phyloP scores from a whole-genome alignment of 2,888 invertebrate species.

The Chrysotoxum bicinctum region DNA sequence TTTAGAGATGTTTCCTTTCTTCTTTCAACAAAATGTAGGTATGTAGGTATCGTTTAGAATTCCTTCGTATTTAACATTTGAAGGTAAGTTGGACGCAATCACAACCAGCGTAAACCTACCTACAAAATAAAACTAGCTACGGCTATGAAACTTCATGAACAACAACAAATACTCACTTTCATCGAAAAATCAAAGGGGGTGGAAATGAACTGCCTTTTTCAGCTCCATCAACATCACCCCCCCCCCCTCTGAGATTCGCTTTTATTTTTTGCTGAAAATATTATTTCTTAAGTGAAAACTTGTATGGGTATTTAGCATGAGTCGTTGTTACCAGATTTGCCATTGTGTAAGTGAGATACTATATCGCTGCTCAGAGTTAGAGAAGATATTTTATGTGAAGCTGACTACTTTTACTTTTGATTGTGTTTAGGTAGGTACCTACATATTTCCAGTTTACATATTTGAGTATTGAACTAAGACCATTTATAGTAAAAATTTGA shows the following conservation, averaged over 20 bases:
- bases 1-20: too few species aligned
- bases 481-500: slow-evolving; percentile 32
- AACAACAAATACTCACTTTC: neutral
- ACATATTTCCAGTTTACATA: neutral
- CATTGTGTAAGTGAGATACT: slow-evolving; percentile 40
- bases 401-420: slow-evolving; percentile 33
- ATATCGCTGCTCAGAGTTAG: neutral
- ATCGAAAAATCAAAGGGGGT: slow-evolving; percentile 8
- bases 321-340: neutral
- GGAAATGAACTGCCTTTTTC: slow-evolving; percentile 22
- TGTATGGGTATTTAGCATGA: neutral
- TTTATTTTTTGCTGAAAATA: slow-evolving; percentile 21
- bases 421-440: slow-evolving; percentile 24
- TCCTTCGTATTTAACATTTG: too few species aligned
- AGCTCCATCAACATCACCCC: slow-evolving; percentile 35
- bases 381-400: neutral
- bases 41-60: too few species aligned
- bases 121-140: neutral
- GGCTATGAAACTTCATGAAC: neutral
- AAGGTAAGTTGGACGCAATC: too few species aligned
- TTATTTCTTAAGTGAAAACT: slow-evolving; percentile 20
- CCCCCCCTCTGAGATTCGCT: neutral
- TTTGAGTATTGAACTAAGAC: slow-evolving; percentile 48
- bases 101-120: neutral
- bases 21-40: too few species aligned